Conservation (phyloP, 2,113 vertebrate genomes). For the Phalacrocorax brasilianus region DNA sequence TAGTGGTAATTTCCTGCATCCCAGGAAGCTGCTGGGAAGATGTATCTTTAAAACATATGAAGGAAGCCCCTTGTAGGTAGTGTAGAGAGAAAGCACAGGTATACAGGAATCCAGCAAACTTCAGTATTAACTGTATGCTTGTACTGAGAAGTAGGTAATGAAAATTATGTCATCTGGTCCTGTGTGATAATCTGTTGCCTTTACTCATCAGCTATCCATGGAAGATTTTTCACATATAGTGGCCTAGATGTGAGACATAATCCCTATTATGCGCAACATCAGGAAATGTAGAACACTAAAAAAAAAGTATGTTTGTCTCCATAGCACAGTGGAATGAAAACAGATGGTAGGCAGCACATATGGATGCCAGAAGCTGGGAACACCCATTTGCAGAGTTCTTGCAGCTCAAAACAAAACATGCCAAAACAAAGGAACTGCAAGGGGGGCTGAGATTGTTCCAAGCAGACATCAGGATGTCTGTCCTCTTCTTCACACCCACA, state of each 20-base stretch:
- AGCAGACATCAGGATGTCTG: background rate
- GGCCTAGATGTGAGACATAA: background rate
- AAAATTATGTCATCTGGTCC: background rate
- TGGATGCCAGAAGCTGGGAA: constrained; percentile 36
- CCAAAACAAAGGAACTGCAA: constrained; percentile 21
- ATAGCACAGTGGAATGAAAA: constrained; percentile 26
- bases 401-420: constrained; percentile 12
- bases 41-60: background rate
- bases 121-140: background rate
- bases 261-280: background rate
- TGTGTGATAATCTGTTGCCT: background rate
- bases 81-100: background rate
- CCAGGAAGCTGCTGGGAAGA: background rate
- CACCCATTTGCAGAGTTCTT: constrained; percentile 28
- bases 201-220: background rate
- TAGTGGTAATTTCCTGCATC: background rate
- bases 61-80: background rate
- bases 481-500: rapidly evolving
- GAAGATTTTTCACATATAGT: background rate
- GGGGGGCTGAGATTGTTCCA: background rate
- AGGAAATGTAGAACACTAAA: constrained; percentile 30
- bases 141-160: background rate
- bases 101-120: background rate
- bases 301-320: constrained; percentile 36
- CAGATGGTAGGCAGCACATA: constrained; percentile 39